Base-by-base conservation (phyloP, 1,140 invertebrate genomes). In the Cotesia typhae region DNA sequence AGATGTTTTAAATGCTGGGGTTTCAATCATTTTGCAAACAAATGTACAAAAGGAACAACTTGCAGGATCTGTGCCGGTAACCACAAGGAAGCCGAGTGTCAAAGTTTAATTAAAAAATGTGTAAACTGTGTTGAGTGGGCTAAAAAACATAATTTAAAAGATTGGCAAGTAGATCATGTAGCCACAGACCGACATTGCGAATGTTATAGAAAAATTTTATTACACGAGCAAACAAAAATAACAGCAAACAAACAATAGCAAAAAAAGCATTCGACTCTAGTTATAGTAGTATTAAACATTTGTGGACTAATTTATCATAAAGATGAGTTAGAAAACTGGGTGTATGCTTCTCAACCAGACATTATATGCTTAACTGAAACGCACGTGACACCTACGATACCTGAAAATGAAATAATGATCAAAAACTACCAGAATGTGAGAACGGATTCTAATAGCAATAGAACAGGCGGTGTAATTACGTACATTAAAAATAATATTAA, bases 1-100 rank as follows among this genome's bases (percentile, higher is more conserved):
- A 67, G 69, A 53, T 74, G 69, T n/a, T 75, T 55, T 38, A 74
- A 76, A 36, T 76, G 70, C 41, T 76, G 67, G 51, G 75, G 71
- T 0, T 76, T 35, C 14, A 41, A 73, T 17, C 73, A 76, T 7
- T 52, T 72, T 5, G 72, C 73, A 0, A 70, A 67, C 37, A 41
- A 74, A 7, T 76, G 75, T 67, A 65, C 57, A 37, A 74, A 66
- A 10, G 60, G 66, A 3, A 10, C 6, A 38, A 59, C 5, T 1
- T 74, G 72, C 35, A 37, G 52, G 17, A 52, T 38, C 0, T 74
- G 72, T 51, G 72, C 59, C 3, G 72, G 55, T 1, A 36, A 60
- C 5, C 72, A 74, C 36, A 4, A 5, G 0, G 72, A 55, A 55
- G 59, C 6, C 4, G 67, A 74, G 38, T 74, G 72, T 51, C 17